Evolutionary conservation across 1,140 invertebrate genomes (phyloP).

Genomic region (Melipona quadrifasciata): DNA sequence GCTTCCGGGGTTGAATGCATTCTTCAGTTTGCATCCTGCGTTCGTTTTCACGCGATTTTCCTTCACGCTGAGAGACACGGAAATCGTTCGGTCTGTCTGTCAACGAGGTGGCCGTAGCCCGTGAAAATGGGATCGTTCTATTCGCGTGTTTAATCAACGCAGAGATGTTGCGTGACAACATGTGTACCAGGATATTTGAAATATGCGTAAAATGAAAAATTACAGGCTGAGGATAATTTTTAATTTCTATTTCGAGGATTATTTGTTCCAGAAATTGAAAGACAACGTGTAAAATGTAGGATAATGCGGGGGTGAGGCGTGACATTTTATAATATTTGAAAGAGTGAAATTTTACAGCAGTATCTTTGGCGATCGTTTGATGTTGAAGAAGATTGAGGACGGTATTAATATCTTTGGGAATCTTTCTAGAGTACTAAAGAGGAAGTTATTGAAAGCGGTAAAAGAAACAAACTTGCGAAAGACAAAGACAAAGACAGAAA

Average conservation of each 20-base stretch:
- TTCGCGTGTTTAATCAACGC: neutral
- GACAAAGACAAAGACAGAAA: too few species aligned
- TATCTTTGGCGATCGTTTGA: too few species aligned
- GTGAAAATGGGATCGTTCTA: neutral
- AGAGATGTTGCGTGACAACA: neutral
- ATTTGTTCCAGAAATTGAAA: neutral
- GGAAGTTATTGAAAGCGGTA: too few species aligned
- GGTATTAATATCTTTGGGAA: too few species aligned
- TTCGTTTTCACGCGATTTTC: neutral
- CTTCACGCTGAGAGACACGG: neutral
- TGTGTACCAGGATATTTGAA: neutral
- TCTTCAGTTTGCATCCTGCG: neutral
- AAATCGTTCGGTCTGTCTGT: constrained; percentile 2
- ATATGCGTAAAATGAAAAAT: neutral
- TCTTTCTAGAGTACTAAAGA: too few species aligned
- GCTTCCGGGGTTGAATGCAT: constrained; percentile 51
- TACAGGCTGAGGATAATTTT: neutral
- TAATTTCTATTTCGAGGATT: neutral
- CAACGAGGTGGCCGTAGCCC: neutral
- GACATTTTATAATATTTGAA: too few species aligned
- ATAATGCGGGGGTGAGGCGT: too few species aligned
- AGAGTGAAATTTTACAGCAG: too few species aligned
- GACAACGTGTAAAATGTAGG: too few species aligned
- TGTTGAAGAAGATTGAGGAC: too few species aligned
- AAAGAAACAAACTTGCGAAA: neutral